These are phyloP conservation scores for Parnassius orleans DNA, from an alignment of 2,888 invertebrate species.

Conservation along the genomic window DNA sequence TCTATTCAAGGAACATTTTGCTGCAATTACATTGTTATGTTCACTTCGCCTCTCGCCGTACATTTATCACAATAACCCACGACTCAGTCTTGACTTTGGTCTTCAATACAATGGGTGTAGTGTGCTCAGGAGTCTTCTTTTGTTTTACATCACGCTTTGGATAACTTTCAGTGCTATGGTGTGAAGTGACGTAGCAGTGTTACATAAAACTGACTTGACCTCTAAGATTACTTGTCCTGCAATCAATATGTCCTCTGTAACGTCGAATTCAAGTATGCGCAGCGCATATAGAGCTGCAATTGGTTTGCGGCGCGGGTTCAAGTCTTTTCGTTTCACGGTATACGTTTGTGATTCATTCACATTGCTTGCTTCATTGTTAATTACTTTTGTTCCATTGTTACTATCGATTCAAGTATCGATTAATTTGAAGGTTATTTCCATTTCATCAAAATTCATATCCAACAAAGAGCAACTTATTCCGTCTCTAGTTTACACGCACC, in stretches of 20 bases:
- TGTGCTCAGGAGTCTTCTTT: slow-evolving; percentile 39
- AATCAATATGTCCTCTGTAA: slow-evolving; percentile 74
- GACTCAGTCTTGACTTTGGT: slow-evolving; percentile 70
- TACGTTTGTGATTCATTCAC: slow-evolving; percentile 38
- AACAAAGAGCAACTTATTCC: too few species aligned
- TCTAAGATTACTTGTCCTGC: slow-evolving; percentile 31
- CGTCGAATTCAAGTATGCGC: slow-evolving; percentile 73
- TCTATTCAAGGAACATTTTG: slow-evolving; percentile 78
- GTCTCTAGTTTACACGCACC: too few species aligned
- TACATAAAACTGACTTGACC: slow-evolving; percentile 23
- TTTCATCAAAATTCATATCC: background rate
- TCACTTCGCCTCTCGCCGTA: slow-evolving; percentile 67
- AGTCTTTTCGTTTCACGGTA: slow-evolving; percentile 77
- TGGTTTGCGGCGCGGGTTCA: slow-evolving; percentile 73
- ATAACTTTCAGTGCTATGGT: slow-evolving; percentile 39
- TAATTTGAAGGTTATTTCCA: background rate
- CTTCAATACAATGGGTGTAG: slow-evolving; percentile 66
- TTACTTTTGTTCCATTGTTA: too few species aligned
- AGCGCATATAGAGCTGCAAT: slow-evolving; percentile 73
- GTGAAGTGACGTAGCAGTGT: slow-evolving; percentile 36
- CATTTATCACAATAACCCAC: slow-evolving; percentile 67
- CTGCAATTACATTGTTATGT: slow-evolving; percentile 79
- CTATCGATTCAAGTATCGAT: slow-evolving; percentile 2
- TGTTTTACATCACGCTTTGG: slow-evolving; percentile 36
- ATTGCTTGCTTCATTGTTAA: background rate